These are phyloP conservation scores for Aphidius gifuensis DNA, from an alignment of 1,140 invertebrate genomes.

Conservation along the genomic window DNA sequence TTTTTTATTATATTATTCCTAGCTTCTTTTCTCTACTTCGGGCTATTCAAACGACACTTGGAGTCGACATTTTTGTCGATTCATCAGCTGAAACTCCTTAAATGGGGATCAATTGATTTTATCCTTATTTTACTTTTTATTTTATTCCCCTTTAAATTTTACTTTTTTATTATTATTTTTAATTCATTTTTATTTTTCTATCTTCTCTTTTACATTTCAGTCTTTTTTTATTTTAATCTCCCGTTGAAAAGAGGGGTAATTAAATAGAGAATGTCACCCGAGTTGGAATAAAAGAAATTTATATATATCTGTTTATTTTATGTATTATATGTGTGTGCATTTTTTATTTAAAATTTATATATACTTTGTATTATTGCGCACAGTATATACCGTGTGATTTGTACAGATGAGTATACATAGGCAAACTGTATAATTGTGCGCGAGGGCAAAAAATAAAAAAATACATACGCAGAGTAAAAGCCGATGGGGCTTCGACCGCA, in stretches of 20 bases:
- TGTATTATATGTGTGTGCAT: too few species aligned
- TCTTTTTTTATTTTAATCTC: not conserved
- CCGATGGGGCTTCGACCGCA: too few species aligned
- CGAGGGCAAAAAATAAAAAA: not conserved
- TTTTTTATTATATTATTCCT: not conserved
- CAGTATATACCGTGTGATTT: conserved; percentile 9
- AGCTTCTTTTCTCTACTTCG: too few species aligned
- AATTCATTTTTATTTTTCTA: conserved; percentile 2
- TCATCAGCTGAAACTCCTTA: conserved; percentile 9
- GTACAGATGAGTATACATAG: conserved; percentile 11
- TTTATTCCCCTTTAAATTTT: not conserved
- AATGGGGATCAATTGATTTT: conserved; percentile 7
- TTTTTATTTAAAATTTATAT: too few species aligned
- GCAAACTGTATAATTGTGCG: not conserved
- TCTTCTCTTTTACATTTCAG: not conserved
- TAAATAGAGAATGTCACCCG: conserved; percentile 9
- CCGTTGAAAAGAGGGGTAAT: conserved; percentile 1
- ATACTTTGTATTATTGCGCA: too few species aligned
- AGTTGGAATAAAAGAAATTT: conserved; percentile 3
- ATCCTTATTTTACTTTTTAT: not conserved
- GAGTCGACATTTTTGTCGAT: conserved; percentile 10
- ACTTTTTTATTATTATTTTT: not conserved
- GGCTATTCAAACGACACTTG: conserved; percentile 10
- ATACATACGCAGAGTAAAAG: too few species aligned
- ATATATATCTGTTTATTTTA: not conserved